Percentiles rank a stretch among this genome's conserved stretches.
Conservation (phyloP, 2,888 invertebrate species). For the Euzophera pinguis region DNA sequence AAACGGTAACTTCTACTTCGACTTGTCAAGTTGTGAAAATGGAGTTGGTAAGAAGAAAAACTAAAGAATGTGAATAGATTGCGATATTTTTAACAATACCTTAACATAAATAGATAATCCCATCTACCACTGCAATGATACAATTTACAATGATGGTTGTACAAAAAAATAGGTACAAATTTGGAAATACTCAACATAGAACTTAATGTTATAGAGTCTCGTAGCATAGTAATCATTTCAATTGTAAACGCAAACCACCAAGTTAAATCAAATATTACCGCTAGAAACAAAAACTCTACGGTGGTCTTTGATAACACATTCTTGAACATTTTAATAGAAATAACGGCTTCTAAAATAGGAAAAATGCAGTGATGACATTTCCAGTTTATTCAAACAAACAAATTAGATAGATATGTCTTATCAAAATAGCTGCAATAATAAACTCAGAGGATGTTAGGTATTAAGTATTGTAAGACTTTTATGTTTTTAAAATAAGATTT, state of each 20-base stretch:
- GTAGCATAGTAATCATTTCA: not conserved
- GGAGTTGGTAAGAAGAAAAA: too few relatives aligned
- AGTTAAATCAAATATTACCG: slow-evolving; percentile 2
- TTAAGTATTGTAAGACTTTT: too few relatives aligned
- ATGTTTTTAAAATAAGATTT: too few relatives aligned
- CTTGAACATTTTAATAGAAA: not conserved
- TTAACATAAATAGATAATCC: too few relatives aligned
- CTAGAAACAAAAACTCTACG: not conserved
- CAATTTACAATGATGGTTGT: too few relatives aligned
- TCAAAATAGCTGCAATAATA: not conserved
- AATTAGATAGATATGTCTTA: not conserved
- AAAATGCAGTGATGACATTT: not conserved
- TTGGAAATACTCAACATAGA: too few relatives aligned
- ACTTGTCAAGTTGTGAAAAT: too few relatives aligned
- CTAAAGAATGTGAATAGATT: too few relatives aligned
- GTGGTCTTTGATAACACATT: not conserved
- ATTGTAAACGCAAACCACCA: not conserved
- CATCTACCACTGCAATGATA: too few relatives aligned
- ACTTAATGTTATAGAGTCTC: not conserved
- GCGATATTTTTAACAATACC: too few relatives aligned
- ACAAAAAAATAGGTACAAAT: too few relatives aligned
- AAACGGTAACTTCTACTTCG: too few relatives aligned
- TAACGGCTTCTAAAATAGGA: not conserved
- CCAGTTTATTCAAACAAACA: not conserved
- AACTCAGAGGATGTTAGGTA: not conserved